A percentile compares a stretch with the other conserved stretches of the same genome.
phyloP scores from a whole-genome alignment of 2,888 invertebrate species.

The Microctonus hyperodae region DNA sequence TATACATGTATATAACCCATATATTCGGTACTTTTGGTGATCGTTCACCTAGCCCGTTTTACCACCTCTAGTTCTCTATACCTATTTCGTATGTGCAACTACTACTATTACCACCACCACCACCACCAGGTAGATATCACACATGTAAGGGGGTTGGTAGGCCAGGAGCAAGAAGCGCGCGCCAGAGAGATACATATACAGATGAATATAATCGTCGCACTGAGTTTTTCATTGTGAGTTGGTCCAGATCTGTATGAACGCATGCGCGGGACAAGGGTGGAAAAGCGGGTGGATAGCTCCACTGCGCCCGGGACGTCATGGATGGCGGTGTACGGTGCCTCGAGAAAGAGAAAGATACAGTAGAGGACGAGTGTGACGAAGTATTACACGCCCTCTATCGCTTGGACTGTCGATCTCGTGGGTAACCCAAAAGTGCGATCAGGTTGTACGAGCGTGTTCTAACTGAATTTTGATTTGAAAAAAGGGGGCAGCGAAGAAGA shows the following conservation, averaged over 20 bases:
- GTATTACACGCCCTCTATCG: constrained; percentile 22
- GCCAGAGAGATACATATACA: background rate
- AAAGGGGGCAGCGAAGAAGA: background rate
- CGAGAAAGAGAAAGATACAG: constrained; percentile 23
- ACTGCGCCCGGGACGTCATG: constrained; percentile 62
- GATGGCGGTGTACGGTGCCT: constrained; percentile 50
- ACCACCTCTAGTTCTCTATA: too few relatives aligned
- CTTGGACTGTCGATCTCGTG: constrained; percentile 15
- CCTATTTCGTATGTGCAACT: background rate
- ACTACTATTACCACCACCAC: too few relatives aligned
- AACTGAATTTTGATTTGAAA: background rate
- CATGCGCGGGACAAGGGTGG: constrained; percentile 57
- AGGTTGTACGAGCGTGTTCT: background rate
- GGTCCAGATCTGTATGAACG: constrained; percentile 35
- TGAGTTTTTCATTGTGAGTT: background rate
- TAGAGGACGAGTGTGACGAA: constrained; percentile 28
- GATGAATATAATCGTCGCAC: background rate
- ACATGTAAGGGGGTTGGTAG: too few relatives aligned
- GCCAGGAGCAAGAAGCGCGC: constrained; percentile 13
- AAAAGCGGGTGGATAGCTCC: constrained; percentile 59
- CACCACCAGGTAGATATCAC: too few relatives aligned
- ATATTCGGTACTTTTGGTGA: background rate
- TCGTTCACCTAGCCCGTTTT: background rate
- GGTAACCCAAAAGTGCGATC: background rate
- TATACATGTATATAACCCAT: background rate